Base-by-base conservation (phyloP, 1,140 invertebrate species). In the Danaus melanippus region DNA sequence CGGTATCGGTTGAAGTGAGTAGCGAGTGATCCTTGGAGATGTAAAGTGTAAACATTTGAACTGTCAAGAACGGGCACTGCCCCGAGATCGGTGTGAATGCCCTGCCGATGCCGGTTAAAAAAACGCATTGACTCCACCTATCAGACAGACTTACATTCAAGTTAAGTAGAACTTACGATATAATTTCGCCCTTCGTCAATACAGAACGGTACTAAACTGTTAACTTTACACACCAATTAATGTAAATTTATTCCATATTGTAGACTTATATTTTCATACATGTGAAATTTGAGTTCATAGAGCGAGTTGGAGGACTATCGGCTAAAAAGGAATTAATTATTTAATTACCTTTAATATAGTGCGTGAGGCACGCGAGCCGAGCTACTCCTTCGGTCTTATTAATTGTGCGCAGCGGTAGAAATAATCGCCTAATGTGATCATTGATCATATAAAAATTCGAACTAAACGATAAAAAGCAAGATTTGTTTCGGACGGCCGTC, bases 1-100 rank as follows among this genome's bases (percentile, higher is more conserved):
- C 52, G 52, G 59, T 53, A 47, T 55, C 53, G 62, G 53, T 66
- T 65, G 65, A 71, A 74, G 71, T 75, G 60, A 74, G 66, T 55
- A 67, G 66, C 67, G 60, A 71, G 69, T 69, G 73, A 74, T 79
- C 76, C 76, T 79, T 74, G 63, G 72, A 80, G 74, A 77, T 75
- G 74, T 74, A 71, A 71, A 75, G 72, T 80, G 73, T 85, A 84
- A 84, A 84, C 79, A 86, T 84, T 84, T 84, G 79, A 84, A 84
- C 81, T 84, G 81, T 86, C 81, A 84, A 84, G 84, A 86, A 84
- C 81, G 84, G 84, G 62, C 84, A 84, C 79, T 80, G 80, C 79
- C 75, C 81, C 79, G 79, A 67, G 71, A 67, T 63, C 64, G 69
- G 73, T 75, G 83, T 86, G 81, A 84, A 76, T 84, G 83, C 83